phyloP scores from a whole-genome alignment of 2,797 vertebrate species.

The Cryptoprocta ferox region DNA sequence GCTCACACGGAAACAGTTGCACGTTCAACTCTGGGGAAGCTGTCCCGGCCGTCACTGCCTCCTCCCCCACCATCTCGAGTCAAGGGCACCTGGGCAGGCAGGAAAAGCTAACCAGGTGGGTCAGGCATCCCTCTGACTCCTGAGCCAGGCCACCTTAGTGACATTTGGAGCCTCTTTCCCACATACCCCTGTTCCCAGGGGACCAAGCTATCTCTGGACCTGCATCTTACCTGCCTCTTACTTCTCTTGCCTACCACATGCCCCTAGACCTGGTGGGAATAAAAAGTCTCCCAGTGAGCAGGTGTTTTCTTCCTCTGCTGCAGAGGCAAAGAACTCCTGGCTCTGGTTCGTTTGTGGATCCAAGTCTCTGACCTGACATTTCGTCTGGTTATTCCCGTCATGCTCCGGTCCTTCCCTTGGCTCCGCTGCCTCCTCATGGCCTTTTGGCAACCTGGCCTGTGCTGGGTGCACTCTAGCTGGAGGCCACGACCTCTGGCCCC shows the following conservation, averaged over 20 bases:
- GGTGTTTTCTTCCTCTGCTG: background rate
- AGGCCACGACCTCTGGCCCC: background rate
- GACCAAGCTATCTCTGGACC: background rate
- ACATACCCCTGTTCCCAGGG: background rate
- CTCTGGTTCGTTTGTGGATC: background rate
- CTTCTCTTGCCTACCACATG: background rate
- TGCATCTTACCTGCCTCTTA: background rate
- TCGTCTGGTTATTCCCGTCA: background rate
- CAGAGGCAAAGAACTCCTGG: background rate
- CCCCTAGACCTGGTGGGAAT: background rate
- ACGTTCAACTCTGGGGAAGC: background rate
- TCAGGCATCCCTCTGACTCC: background rate
- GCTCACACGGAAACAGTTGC: background rate
- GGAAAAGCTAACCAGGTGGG: background rate
- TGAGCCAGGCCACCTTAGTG: background rate
- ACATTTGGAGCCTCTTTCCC: background rate
- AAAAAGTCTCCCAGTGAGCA: background rate
- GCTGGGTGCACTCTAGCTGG: background rate
- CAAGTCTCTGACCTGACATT: background rate
- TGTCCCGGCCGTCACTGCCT: background rate
- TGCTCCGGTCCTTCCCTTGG: background rate
- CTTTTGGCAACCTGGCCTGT: background rate
- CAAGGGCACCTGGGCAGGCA: background rate
- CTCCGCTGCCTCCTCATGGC: background rate
- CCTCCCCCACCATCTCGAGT: too few species aligned